Evolutionary conservation across 2,888 invertebrate species (phyloP), one percentile per base, ranked within the genome.

Genomic region (Gortyna flavago): DNA sequence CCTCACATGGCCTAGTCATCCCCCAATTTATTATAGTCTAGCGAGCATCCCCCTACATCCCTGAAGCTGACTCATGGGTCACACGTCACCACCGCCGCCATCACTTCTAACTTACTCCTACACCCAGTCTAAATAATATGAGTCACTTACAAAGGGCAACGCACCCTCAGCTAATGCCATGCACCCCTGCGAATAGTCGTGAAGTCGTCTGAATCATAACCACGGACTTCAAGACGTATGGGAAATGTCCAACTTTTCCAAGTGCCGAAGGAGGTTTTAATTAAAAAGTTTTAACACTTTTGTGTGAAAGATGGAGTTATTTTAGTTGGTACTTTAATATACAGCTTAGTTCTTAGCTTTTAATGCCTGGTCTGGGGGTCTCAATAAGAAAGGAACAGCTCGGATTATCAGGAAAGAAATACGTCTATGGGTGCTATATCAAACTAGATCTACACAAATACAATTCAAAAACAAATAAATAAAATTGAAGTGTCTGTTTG

Each of bases 101-200:
- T 48, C 16, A 61, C 80, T 80, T 71, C 41, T 79, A 70, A 79
- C 80, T 80, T 77, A 32, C 11, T 48, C 68, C 41, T 41, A 69
- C 29, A 32, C 54, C 38, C 54, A 68, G 69, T 78, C 61, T 79
- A 77, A 80, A 84, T 71, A 80, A 84, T 71, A 87, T 91, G 92
- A 92, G 84, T 92, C 91, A 92, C 75, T 76, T 75, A 54, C 78
- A 88, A 87, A 88, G 91, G 90, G 89, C 89, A 86, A 87, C 89
- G 87, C 86, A 87, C 88, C 89, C 88, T 88, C 78, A 76, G 77
- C 69, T 83, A 91, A 88, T 87, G 86, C 73, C 80, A 90, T 89
- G 88, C 91, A 89, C 90, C 91, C 88, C 85, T 77, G 78, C 84
- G 79, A 83, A 82, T 85, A 83, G 75, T 85, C 81, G 83, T 79